Percentiles rank a stretch among this genome's conserved stretches.
Conservation (phyloP, 2,113 vertebrate species). For the Chionodraco myersi region DNA sequence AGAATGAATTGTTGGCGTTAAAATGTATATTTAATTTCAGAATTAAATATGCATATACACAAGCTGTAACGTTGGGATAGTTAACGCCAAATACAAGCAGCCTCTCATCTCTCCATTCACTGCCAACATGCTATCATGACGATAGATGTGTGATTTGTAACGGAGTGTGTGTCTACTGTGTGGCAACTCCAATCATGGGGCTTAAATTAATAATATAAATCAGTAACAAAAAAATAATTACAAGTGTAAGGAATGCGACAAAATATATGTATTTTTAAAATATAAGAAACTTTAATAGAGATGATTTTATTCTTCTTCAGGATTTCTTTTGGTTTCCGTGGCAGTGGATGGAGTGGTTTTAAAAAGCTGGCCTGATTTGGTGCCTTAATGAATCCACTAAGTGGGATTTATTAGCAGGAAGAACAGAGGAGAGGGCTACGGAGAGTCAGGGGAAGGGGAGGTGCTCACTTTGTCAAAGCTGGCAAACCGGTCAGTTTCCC, state of each 20-base stretch:
- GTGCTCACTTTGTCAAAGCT: constrained; percentile 99
- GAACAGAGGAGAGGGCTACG: constrained; percentile 61
- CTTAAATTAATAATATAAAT: constrained; percentile 25
- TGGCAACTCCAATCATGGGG: constrained; percentile 18
- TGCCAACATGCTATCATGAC: constrained; percentile 54
- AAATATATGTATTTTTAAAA: constrained; percentile 27
- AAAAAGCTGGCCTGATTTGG: constrained; percentile 34
- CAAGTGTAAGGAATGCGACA: constrained; percentile 23
- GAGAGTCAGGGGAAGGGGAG: constrained; percentile 77
- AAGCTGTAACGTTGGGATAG: constrained; percentile 43
- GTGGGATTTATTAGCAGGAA: constrained; percentile 39
- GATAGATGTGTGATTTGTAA: neutral
- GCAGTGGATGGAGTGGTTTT: constrained; percentile 74
- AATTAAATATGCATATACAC: constrained; percentile 20
- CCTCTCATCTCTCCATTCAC: constrained; percentile 76
- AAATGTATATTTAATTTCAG: neutral
- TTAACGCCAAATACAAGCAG: constrained; percentile 54
- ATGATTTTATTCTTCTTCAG: constrained; percentile 16
- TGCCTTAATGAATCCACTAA: constrained; percentile 3
- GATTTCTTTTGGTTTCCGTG: constrained; percentile 3
- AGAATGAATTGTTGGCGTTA: neutral
- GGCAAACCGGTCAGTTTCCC: constrained; percentile 92
- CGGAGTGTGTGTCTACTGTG: neutral
- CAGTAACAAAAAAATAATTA: constrained; percentile 36
- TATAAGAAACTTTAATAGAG: constrained; percentile 11